Base-by-base conservation (phyloP, 1,140 invertebrate species). In the Eupristina koningsbergeri region DNA sequence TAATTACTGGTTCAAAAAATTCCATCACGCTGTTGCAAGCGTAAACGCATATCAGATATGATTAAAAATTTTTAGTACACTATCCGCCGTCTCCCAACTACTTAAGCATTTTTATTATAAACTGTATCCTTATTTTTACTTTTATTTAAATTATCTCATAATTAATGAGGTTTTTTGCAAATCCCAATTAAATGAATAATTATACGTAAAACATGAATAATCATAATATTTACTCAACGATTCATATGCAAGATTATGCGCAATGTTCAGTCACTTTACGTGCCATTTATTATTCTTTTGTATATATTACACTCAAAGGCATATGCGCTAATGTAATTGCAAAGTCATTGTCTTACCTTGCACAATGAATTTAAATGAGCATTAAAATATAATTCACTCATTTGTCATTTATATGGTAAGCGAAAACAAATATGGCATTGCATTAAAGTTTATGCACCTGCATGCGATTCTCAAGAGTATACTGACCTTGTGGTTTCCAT, bases 291-390 rank as follows among this genome's bases (percentile, higher is more conserved):
- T 80, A 58, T 73, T 39, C 47, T 36, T 58, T 73, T 58, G 67
- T 41, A 58, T 9, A 50, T 73, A 73, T 34, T 26, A 73, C 26
- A 53, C 79, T 36, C 19, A 34, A 31, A 39, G 64, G 45, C 76
- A 31, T 75, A 58, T 29, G 34, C 41, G 45, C 63, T 45, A 71
- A 36, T 80, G 31, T 73, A 81, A 81, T 81, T 69, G 50, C 47
- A 58, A 73, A 81, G 47, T 81, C 45, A 81, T 81, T 81, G 69
- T 81, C 50, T 81, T 45, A 26, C 47, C 8, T 81, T 81, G 50
- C 67, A 73, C 47, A 81, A 81, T 81, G 79, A 81, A 81, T 81
- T 41, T 41, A 61, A 81, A 81, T 34, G 69, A 74, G 19, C 29
- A 7, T n/a, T 29, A 74, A 61, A 74, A 80, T 76, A 58, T 76